A percentile compares a stretch with the other conserved stretches of the same genome.
These are phyloP conservation scores for human (Homo sapiens) DNA, from an alignment of 2,113 vertebrate species.

Conservation along the genomic window GRCh38 chr13:112508501-112509000, in stretches of 20 bases:
- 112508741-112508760: neutral
- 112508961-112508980: too few relatives aligned
- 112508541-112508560: too few relatives aligned
- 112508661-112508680: neutral
- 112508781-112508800: neutral
- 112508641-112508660: neutral
- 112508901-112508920: neutral
- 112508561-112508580: neutral
- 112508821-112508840: too few relatives aligned
- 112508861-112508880: neutral
- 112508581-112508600: neutral
- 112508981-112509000: neutral
- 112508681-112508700: neutral
- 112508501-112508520: neutral
- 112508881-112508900: neutral
- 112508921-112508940: neutral
- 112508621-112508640: neutral
- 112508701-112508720: neutral
- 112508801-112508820: too few relatives aligned
- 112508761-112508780: neutral
- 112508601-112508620: neutral
- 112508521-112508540: too few relatives aligned
- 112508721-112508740: too few relatives aligned
- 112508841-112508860: too few relatives aligned
- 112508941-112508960: neutral